Evolutionary conservation across 2,888 invertebrate genomes (phyloP).

Genomic region (Mythimna impura): DNA sequence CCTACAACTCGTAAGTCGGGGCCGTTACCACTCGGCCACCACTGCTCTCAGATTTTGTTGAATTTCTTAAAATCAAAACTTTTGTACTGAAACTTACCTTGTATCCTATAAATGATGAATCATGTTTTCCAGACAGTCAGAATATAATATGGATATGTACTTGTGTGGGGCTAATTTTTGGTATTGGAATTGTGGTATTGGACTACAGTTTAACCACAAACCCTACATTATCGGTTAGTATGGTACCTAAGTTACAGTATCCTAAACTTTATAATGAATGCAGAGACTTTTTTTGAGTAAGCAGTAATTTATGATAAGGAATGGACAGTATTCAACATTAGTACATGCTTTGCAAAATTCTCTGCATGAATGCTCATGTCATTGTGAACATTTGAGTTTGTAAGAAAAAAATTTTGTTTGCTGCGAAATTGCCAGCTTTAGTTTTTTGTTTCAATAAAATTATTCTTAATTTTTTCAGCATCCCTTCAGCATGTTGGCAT

Average conservation of each 20-base stretch:
- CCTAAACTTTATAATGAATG: not conserved
- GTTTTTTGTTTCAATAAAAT: not conserved
- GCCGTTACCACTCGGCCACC: no score
- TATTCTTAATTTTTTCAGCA: constrained; percentile 86
- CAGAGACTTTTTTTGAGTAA: not conserved
- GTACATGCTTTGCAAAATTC: not conserved
- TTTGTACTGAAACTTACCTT: no score
- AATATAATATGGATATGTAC: constrained; percentile 94
- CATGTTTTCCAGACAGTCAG: constrained; percentile 90
- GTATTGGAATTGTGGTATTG: constrained; percentile 92
- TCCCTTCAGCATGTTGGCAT: constrained; percentile 93
- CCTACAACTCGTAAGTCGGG: no score
- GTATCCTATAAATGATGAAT: not conserved
- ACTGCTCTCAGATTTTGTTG: not conserved
- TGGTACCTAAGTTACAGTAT: constrained; percentile 6
- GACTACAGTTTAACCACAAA: constrained; percentile 92
- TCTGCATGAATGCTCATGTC: no score
- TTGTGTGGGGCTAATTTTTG: constrained; percentile 93
- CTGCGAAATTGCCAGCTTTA: no score
- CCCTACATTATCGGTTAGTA: constrained; percentile 92
- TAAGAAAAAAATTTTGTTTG: no score
- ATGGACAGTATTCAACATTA: not conserved
- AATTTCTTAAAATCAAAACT: not conserved
- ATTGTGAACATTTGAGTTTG: not conserved
- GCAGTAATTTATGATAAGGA: not conserved